Evolutionary conservation across 1,140 invertebrate genomes (phyloP), one percentile per base, ranked within the genome.

Genomic region (Lepidurus couesii): DNA sequence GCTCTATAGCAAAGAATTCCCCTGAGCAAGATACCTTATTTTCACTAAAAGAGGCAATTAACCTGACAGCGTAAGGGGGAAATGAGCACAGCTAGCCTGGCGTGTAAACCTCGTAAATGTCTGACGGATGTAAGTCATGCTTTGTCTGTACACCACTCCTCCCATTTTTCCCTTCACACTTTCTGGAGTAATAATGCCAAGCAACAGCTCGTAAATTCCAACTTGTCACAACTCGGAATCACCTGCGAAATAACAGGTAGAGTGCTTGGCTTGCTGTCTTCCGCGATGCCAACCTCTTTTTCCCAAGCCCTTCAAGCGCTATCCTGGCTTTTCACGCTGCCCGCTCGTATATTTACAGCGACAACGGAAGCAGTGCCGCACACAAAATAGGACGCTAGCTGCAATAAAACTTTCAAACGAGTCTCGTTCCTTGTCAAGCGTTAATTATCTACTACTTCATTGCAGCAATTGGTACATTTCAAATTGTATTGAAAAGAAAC

Each of bases 111-210:
- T 65, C 53, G 53, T 65, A 65, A 65, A 65, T 65, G 53, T 65
- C 53, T 65, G 21, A 65, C 53, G 53, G 53, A 65, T 21, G 53
- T 65, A 65, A 65, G 53, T 65, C 53, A 65, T 65, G 53, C 53
- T 65, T 65, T 65, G 53, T 65, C 53, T 65, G 53, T 65, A 1
- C 53, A 65, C 53, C 53, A 65, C 53, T 65, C 53, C 53, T 65
- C 53, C 53, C 53, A 65, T 65, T 65, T 65, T 65, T 65, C n/a
- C 53, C 53, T 65, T 65, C 53, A 65, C 53, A 65, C 53, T 65
- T 65, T 65, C 53, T 65, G 53, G 53, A 65, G 53, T 65, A 65
- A 65, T 65, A 65, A 65, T 21, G 53, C 53, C 53, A 65, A 65
- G 53, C 53, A 65, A 65, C 53, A 65, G 53, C 21, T 65, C 53